A percentile compares a stretch with the other conserved stretches of the same genome.
Conservation (phyloP, 2,797 vertebrate species). For the Muscicapa striata region DNA sequence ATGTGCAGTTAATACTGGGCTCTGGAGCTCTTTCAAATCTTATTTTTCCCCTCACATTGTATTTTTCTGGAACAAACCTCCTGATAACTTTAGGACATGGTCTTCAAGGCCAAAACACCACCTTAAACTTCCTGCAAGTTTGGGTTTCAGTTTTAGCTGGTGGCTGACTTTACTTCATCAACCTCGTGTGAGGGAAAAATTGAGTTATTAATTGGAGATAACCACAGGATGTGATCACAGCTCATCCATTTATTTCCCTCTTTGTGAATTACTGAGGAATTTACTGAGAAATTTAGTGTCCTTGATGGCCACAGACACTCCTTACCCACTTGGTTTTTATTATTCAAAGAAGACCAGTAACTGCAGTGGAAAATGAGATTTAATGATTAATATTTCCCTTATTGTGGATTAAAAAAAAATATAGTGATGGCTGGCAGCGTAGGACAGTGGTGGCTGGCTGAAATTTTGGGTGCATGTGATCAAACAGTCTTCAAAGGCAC, state of each 20-base stretch:
- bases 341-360: background rate
- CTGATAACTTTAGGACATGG: conserved; percentile 16
- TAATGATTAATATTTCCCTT: background rate
- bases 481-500: background rate
- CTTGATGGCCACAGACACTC: background rate
- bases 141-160: background rate
- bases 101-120: conserved; percentile 23
- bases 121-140: conserved; percentile 46
- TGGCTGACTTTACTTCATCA: background rate
- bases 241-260: background rate
- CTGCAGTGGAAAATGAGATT: background rate
- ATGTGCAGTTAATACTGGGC: conserved; percentile 59
- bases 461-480: background rate
- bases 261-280: background rate
- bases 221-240: fast-evolving
- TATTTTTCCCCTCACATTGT: conserved; percentile 58
- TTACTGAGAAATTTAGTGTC: background rate
- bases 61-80: conserved; percentile 70
- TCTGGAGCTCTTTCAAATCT: conserved; percentile 64
- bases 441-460: background rate
- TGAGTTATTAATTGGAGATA: background rate
- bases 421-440: background rate
- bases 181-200: background rate
- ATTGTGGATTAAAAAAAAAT: background rate
- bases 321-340: background rate